Conservation (phyloP, 2,888 invertebrate species). For the Ichneumoninae sp. region DNA sequence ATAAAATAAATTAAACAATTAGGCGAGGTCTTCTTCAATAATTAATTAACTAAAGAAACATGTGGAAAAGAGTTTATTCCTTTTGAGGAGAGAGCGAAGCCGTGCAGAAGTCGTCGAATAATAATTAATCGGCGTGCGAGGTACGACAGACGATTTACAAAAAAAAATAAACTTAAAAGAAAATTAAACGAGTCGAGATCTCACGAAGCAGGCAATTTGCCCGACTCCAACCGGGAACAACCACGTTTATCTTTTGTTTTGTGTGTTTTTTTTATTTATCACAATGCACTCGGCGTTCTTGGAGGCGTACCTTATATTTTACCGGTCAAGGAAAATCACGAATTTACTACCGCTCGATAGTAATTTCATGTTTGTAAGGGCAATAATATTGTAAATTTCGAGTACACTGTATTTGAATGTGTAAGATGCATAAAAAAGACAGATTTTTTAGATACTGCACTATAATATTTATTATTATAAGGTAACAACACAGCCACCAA, state of each 20-base stretch:
- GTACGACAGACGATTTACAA: conserved; percentile 46
- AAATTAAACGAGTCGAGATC: conserved; percentile 59
- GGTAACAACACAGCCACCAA: conserved; percentile 70
- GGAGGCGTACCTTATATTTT: conserved; percentile 65
- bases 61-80: conserved; percentile 37
- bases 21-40: conserved; percentile 29
- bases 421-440: conserved; percentile 81
- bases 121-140: conserved; percentile 23
- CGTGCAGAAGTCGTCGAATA: conserved; percentile 53
- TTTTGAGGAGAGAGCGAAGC: conserved; percentile 42
- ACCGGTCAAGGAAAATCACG: conserved; percentile 70
- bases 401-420: conserved; percentile 82
- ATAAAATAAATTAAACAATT: conserved; percentile 23
- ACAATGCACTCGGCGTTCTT: conserved; percentile 63
- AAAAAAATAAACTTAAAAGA: neutral
- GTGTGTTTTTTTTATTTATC: conserved; percentile 21
- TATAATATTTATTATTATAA: conserved; percentile 80
- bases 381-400: conserved; percentile 82
- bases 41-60: conserved; percentile 13
- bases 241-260: conserved; percentile 60
- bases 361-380: conserved; percentile 81
- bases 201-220: conserved; percentile 65
- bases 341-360: conserved; percentile 77
- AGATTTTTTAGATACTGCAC: conserved; percentile 83
- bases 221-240: conserved; percentile 67